A percentile compares a stretch with the other conserved stretches of the same genome.
These are phyloP conservation scores for Dicranocentrus wangi DNA, from an alignment of 2,888 invertebrate genomes.

Conservation along the genomic window DNA sequence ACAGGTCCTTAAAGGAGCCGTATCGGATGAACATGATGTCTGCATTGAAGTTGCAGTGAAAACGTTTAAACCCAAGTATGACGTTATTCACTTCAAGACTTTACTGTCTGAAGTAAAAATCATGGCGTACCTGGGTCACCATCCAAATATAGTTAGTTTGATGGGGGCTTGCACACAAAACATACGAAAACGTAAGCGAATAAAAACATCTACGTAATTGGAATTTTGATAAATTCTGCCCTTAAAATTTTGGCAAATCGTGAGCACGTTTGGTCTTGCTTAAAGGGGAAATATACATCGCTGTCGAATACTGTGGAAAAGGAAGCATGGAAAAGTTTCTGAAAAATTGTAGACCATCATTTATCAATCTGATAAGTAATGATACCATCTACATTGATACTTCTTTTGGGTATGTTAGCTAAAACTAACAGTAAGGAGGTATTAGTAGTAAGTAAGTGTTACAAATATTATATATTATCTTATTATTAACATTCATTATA, in stretches of 20 bases:
- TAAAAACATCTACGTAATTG: neutral
- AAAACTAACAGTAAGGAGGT: too few relatives aligned
- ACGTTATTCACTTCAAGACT: conserved; percentile 55
- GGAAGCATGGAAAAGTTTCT: conserved; percentile 60
- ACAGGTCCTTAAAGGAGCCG: conserved; percentile 58
- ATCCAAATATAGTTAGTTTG: conserved; percentile 61
- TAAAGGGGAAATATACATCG: conserved; percentile 64
- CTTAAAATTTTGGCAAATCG: too few relatives aligned
- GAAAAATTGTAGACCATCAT: conserved; percentile 38
- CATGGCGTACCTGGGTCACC: conserved; percentile 62
- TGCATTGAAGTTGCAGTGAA: conserved; percentile 61
- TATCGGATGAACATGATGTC: neutral
- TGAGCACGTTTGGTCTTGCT: neutral
- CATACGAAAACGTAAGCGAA: conserved; percentile 55
- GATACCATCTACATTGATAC: conserved; percentile 33
- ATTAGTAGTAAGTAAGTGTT: too few relatives aligned
- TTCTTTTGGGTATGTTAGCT: conserved; percentile 17
- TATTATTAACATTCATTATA: too few relatives aligned
- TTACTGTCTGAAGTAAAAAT: conserved; percentile 68
- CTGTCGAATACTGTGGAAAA: conserved; percentile 63
- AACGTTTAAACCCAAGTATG: conserved; percentile 56
- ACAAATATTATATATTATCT: too few relatives aligned
- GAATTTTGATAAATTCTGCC: too few relatives aligned
- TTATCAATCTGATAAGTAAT: conserved; percentile 50
- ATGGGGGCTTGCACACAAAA: conserved; percentile 66